A percentile compares a stretch with the other conserved stretches of the same genome.
These are phyloP conservation scores for Thermophis baileyi DNA, from an alignment of 2,113 vertebrate species.

Conservation along the genomic window DNA sequence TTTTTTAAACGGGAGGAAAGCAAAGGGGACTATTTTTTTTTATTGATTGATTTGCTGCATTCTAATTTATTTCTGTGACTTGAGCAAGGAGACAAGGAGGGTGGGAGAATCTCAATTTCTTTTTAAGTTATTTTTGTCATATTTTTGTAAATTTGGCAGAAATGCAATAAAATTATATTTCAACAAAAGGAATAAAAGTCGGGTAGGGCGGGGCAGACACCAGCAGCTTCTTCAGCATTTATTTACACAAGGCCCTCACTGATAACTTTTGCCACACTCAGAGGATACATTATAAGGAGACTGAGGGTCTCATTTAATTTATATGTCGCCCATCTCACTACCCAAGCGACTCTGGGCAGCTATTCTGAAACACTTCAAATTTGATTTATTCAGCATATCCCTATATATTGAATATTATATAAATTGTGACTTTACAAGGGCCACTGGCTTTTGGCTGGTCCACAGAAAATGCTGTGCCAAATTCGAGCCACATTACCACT, in stretches of 20 bases:
- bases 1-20: neutral
- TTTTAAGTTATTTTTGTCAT: conserved; percentile 99
- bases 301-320: neutral
- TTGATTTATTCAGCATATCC: neutral
- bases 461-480: neutral
- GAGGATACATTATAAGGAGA: neutral
- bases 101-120: conserved; percentile 82
- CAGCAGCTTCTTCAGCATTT: neutral
- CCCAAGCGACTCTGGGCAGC: neutral
- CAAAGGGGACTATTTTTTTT: neutral
- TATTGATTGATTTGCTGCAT: conserved; percentile 10
- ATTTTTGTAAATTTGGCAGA: conserved; percentile 99
- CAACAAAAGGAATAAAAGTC: conserved; percentile 48
- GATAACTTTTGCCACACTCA: neutral
- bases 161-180: conserved; percentile 89
- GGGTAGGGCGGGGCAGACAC: neutral
- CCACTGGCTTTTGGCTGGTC: neutral
- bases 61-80: conserved; percentile 3
- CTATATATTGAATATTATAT: neutral
- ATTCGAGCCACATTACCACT: neutral
- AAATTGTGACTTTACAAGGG: neutral
- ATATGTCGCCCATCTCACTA: neutral
- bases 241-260: neutral
- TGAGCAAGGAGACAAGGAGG: neutral
- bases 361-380: neutral